Conservation (phyloP, 2,888 invertebrate genomes). For the Alsophila aescularia region DNA sequence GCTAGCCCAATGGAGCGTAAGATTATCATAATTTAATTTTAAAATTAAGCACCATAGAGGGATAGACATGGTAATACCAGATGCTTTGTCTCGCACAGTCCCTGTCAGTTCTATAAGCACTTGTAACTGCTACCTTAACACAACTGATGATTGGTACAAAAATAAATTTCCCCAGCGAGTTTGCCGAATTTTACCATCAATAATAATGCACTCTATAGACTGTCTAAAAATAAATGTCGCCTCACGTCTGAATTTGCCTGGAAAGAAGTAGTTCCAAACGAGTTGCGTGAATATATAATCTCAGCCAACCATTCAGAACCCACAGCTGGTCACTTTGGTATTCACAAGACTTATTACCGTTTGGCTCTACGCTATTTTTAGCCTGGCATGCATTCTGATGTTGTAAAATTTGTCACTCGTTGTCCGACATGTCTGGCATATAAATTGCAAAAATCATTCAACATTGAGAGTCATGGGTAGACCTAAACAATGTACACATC, state of each 20-base stretch:
- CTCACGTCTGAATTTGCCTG: slow-evolving; percentile 21
- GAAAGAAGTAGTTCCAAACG: slow-evolving; percentile 34
- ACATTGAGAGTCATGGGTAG: slow-evolving; percentile 19
- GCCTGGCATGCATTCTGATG: slow-evolving; percentile 8
- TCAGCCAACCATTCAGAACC: too few species aligned
- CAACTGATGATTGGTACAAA: too few species aligned
- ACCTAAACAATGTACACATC: slow-evolving; percentile 21
- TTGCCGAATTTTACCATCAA: too few species aligned
- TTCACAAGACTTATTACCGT: slow-evolving; percentile 32
- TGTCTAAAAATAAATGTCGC: slow-evolving; percentile 9
- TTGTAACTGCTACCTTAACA: too few species aligned
- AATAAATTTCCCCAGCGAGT: too few species aligned
- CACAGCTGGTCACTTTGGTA: background rate
- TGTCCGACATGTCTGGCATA: too few species aligned
- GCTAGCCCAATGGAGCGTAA: slow-evolving; percentile 9
- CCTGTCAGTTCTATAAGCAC: too few species aligned
- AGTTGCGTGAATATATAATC: slow-evolving; percentile 1
- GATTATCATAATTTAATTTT: background rate
- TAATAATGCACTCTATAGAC: slow-evolving; percentile 6
- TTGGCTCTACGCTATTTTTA: slow-evolving; percentile 15
- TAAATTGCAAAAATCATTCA: too few species aligned
- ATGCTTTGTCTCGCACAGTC: too few species aligned
- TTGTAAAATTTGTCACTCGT: too few species aligned
- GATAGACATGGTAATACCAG: too few species aligned
- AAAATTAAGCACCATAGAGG: too few species aligned